These are phyloP conservation scores for Polyploca ridens DNA, from an alignment of 2,888 invertebrate genomes.

Conservation along the genomic window DNA sequence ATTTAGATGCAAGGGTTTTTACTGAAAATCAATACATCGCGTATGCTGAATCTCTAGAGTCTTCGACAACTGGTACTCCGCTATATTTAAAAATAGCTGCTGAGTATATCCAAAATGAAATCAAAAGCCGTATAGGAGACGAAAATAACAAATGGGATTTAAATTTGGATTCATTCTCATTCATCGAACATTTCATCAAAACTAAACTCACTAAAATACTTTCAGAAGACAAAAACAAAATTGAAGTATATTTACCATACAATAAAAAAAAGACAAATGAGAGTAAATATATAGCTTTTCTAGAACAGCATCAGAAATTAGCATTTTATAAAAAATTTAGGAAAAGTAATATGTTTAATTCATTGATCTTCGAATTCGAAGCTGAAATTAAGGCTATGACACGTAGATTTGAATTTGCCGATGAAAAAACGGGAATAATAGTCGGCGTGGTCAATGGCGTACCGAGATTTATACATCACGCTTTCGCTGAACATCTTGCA, in stretches of 20 bases:
- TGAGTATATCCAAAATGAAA: slow-evolving; percentile 17
- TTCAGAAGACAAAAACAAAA: slow-evolving; percentile 26
- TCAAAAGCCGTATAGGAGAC: slow-evolving; percentile 17
- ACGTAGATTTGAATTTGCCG: no score
- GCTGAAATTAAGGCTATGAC: not conserved
- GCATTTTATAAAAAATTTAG: slow-evolving; percentile 24
- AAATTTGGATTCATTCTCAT: slow-evolving; percentile 21
- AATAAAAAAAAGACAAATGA: slow-evolving; percentile 19
- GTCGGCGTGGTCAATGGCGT: slow-evolving; percentile 18
- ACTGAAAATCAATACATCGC: no score
- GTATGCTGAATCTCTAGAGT: not conserved
- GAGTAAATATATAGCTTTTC: slow-evolving; percentile 6
- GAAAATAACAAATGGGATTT: slow-evolving; percentile 23
- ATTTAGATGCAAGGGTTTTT: no score
- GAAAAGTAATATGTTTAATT: not conserved
- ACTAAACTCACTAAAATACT: slow-evolving; percentile 25
- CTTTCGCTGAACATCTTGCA: slow-evolving; percentile 28
- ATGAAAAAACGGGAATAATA: slow-evolving; percentile 14
- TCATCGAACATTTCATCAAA: slow-evolving; percentile 27
- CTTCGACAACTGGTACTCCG: not conserved
- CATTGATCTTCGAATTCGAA: not conserved
- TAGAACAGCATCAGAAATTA: slow-evolving; percentile 20
- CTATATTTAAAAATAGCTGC: slow-evolving; percentile 20
- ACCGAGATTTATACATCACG: slow-evolving; percentile 25
- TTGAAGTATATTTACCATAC: slow-evolving; percentile 22